A percentile compares a stretch with the other conserved stretches of the same genome.
These are phyloP conservation scores for Drosophila seguyi DNA, from an alignment of 1,140 invertebrate genomes.

Conservation along the genomic window DNA sequence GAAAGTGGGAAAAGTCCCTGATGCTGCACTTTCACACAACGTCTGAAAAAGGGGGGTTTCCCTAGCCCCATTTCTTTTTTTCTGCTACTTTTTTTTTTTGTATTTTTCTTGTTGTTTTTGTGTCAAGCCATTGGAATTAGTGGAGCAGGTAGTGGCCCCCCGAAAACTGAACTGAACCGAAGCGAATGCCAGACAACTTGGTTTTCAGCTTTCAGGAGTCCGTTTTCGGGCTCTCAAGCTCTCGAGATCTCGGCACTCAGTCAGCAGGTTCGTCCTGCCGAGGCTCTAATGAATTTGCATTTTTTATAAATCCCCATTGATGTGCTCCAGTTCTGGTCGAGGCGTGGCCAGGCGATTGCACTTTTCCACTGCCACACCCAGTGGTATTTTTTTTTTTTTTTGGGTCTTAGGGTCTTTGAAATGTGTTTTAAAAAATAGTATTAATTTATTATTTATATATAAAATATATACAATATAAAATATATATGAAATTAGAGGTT, in stretches of 20 bases:
- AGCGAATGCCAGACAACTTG: conserved; percentile 1
- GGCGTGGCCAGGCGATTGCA: conserved; percentile 61
- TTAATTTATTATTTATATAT: too few species aligned
- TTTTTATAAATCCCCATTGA: conserved; percentile 84
- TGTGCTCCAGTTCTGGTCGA: conserved; percentile 67
- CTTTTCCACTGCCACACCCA: conserved; percentile 25
- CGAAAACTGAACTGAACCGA: not conserved
- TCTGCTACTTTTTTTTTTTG: not conserved
- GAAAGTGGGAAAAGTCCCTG: conserved; percentile 36
- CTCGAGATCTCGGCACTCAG: conserved; percentile 32
- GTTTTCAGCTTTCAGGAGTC: conserved; percentile 1
- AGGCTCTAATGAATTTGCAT: conserved; percentile 81
- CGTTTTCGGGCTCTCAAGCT: conserved; percentile 8
- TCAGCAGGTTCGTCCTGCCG: conserved; percentile 20
- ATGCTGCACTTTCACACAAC: conserved; percentile 60
- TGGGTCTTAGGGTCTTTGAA: not conserved
- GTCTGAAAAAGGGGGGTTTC: conserved; percentile 17
- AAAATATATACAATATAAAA: too few species aligned
- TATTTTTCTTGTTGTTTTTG: conserved; percentile 4
- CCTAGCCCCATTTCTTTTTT: conserved; percentile 2
- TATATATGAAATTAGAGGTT: too few species aligned
- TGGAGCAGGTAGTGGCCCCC: conserved; percentile 22
- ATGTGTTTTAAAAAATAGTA: not conserved
- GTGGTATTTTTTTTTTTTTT: too few species aligned
- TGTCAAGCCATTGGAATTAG: conserved; percentile 51